A percentile compares a stretch with the other conserved stretches of the same genome.
These are phyloP conservation scores for Protonibea diacanthus DNA, from an alignment of 2,797 vertebrate genomes.

Conservation along the genomic window DNA sequence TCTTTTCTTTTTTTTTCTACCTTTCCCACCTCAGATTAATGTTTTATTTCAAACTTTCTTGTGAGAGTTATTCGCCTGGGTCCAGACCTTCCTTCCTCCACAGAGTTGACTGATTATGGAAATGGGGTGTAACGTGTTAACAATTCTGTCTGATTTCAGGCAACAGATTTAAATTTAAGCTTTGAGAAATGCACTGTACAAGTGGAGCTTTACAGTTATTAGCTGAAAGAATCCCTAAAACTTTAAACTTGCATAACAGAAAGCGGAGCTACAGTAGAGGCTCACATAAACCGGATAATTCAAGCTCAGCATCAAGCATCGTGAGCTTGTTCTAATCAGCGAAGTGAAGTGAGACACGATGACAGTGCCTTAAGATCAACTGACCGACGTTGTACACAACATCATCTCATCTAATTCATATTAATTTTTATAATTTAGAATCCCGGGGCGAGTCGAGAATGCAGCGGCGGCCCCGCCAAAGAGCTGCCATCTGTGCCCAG, in stretches of 20 bases:
- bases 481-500: not conserved
- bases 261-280: not conserved
- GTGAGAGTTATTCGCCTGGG: not conserved
- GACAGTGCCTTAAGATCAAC: not conserved
- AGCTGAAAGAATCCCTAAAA: not conserved
- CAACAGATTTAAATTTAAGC: not conserved
- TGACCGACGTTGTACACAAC: not conserved
- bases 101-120: too few relatives aligned
- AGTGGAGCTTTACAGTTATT: not conserved
- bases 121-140: too few relatives aligned
- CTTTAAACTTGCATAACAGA: not conserved
- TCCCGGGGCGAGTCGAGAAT: not conserved
- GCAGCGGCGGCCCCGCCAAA: not conserved
- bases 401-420: not conserved
- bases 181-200: not conserved
- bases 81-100: too few relatives aligned
- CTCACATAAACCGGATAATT: not conserved
- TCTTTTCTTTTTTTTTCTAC: conserved; percentile 8
- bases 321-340: conserved; percentile 9
- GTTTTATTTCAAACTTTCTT: conserved; percentile 3
- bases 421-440: too few relatives aligned
- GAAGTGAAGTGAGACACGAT: not conserved
- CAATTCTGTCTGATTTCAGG: too few relatives aligned
- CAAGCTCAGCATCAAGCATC: not conserved
- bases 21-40: not conserved